Evolutionary conservation across 2,113 vertebrate species (phyloP), one percentile per base, ranked within the genome.

Genomic region (Brachirus orientalis): DNA sequence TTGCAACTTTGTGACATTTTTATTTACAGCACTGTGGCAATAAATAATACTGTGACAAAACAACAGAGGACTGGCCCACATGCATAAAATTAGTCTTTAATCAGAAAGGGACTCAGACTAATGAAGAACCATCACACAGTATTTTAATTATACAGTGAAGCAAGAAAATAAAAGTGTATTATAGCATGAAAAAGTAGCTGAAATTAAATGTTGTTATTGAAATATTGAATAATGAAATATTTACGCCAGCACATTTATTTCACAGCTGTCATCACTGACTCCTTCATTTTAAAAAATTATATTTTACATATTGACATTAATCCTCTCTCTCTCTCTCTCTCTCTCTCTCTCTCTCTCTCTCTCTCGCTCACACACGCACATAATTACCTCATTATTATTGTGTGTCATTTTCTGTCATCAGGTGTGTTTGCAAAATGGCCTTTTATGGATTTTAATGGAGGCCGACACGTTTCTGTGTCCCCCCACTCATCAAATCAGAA

Each of bases 401-500:
- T 73, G 55, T 75, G 73, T 86, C 79, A 87, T 83, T 83, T 85
- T 51, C 20, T 82, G 71, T 77, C 78, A 88, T 85, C 83, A 84
- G 78, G 61, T 77, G 59, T 76, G 72, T 66, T 28, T 72, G 80
- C 84, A 77, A 86, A 88, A 89, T 81, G 77, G 74, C 72, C 64
- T 88, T 88, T 75, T 69, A 75, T 83, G 80, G 74, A 63, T 80
- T 82, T 84, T 75, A 85, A 80, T 78, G 79, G 73, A 73, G 35
- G 0, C 69, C 53, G 79, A 76, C 72, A 77, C 52, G 36, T 67
- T n/a, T n/a, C n/a, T n/a, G n/a, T n/a, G n/a, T n/a, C n/a, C n/a
- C n/a, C n/a, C 58, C 44, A 53, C 61, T 36, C 79, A 47, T 75
- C 80, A 67, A 72, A 81, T 72, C 43, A 51, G 47, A 79, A 72